Evolutionary conservation across 2,113 vertebrate species (phyloP), one percentile per base, ranked within the genome.

Genomic region (Phocoena phocoena): DNA sequence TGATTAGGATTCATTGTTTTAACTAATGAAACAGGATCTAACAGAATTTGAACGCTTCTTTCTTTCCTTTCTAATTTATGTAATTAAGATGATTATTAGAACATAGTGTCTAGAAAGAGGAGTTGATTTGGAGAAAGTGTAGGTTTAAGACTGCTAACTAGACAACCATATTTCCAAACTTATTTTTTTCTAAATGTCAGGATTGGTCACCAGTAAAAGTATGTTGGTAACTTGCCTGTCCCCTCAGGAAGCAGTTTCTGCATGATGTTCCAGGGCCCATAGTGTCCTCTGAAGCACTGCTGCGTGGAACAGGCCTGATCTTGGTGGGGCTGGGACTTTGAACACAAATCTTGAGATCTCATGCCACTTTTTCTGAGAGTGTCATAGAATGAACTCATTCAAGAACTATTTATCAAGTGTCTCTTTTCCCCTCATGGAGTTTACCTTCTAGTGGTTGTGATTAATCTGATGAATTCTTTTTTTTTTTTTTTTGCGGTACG

Each of bases 61-160:
- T 89, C 55, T 94, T 92, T 77, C 20, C 70, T 92, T 95, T 86
- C 65, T 86, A 91, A 90, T 95, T 93, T 93, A 41, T 93, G 9
- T 93, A 93, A 93, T 95, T 90, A 91, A 96, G 36, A 13, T 88
- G 41, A 96, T 88, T 82, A 94, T 95, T 91, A 97, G 81, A 95
- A 81, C 38, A 71, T 55, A 31, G 38, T 88, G 44, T 95, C 85
- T 95, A 92, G 85, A 88, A 97, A 97, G 81, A 90, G 28, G 28
- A 96, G 55, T 88, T 95, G 95, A 89, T 97, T 97, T 96, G 77
- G 91, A 97, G 91, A 96, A 98, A 97, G 63, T 91, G 10, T 67
- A 96, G 65, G 53, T 58, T 85, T 94, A 79, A 88, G 83, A 80
- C 41, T 93, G 67, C 58, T 92, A 93, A 81, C 25, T 92, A 93